These are phyloP conservation scores for Melikaiella ostensackeni DNA, from an alignment of 2,888 invertebrate genomes.

Conservation along the genomic window DNA sequence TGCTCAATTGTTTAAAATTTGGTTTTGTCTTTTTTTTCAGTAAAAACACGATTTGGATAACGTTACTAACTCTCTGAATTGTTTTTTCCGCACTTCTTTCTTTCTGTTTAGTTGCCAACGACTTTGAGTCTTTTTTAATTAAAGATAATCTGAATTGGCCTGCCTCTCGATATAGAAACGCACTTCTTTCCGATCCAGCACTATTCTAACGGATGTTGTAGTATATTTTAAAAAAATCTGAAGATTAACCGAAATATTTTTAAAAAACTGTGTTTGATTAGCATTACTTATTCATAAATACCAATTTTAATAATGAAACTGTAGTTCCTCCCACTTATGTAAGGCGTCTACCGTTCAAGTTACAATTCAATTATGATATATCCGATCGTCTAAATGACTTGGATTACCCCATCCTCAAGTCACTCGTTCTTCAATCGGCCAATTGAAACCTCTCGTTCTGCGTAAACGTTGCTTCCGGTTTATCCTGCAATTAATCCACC, in stretches of 20 bases:
- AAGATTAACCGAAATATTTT: not conserved
- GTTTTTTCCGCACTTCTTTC: not conserved
- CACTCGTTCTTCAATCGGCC: conserved; percentile 6
- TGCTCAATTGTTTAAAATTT: no score
- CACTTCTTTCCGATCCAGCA: not conserved
- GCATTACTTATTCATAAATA: not conserved
- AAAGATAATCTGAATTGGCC: not conserved
- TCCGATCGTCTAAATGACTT: not conserved
- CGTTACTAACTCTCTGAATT: not conserved
- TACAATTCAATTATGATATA: not conserved
- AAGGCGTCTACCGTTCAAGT: not conserved
- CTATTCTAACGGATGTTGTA: not conserved
- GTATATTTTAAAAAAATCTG: not conserved
- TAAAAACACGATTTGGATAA: not conserved
- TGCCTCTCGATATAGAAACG: not conserved
- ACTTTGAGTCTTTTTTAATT: not conserved
- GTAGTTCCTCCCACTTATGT: not conserved
- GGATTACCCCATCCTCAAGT: not conserved
- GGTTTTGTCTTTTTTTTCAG: no score
- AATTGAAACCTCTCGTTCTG: not conserved
- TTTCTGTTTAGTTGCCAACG: not conserved
- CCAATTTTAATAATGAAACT: not conserved
- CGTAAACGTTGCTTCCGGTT: not conserved
- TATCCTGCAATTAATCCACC: conserved; percentile 3
- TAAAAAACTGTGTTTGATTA: no score